Base-by-base conservation (phyloP, 2,888 invertebrate genomes). In the Resseliella maxima region DNA sequence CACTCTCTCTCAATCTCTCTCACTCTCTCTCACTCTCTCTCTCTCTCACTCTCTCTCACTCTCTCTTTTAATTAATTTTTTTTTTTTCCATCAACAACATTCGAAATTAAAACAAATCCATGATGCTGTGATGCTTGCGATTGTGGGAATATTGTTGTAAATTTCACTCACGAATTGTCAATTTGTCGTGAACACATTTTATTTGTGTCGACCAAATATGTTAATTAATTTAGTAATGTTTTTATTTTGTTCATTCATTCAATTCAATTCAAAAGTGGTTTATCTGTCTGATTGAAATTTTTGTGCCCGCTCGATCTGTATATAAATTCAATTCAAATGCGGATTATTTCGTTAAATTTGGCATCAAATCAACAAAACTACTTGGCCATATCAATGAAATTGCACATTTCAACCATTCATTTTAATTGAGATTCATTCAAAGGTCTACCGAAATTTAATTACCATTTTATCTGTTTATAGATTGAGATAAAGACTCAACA, bases 381-480 rank as follows among this genome's bases (percentile, higher is more conserved):
- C n/a, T n/a, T n/a, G n/a, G n/a, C n/a, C n/a, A n/a, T n/a, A n/a
- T 6, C 50, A 3, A 50, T 21, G 21, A 21, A n/a, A n/a, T 50
- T 50, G 18, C 50, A 21, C 18, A 2, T 15, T 50, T 6, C 50
- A 21, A 15, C 10, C 50, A 72, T 31, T 72, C 31, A 31, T 31
- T n/a, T 72, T 72, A 72, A 72, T 72, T 72, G 72, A 72, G 31
- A 72, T 72, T 72, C 31, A 72, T 72, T 72, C n/a, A 10, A 31
- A n/a, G 31, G 31, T 72, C 35, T 31, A 15, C 18, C 46, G 46
- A 50, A 50, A 50, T 50, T 18, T 50, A 50, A 72, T 31, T 31
- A 72, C 72, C 10, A 18, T 18, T 72, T 72, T 15, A 72, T 27
- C 31, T 72, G 21, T 72, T 72, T 31, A 59, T n/a, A 59, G 59